Percentiles rank a stretch among this genome's conserved stretches.
These are phyloP conservation scores for Sinocyclocheilus anshuiensis DNA, from an alignment of 2,113 vertebrate genomes.

Conservation along the genomic window DNA sequence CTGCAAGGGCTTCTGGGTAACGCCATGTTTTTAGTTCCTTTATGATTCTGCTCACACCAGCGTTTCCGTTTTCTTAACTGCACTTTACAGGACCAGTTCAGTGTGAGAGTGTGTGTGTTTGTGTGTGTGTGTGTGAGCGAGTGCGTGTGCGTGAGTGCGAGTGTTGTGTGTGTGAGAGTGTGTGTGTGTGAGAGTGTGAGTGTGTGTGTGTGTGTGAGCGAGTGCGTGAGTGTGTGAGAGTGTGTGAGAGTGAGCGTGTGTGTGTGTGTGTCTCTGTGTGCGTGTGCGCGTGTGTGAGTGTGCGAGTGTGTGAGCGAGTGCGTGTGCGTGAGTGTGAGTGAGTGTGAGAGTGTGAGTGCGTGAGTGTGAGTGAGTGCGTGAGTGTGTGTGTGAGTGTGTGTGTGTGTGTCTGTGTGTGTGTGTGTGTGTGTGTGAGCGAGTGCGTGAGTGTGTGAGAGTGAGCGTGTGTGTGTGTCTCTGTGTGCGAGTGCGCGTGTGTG, in stretches of 20 bases:
- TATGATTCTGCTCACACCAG: constrained; percentile 50
- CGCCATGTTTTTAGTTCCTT: neutral
- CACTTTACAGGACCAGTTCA: constrained; percentile 69
- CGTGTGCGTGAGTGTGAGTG: no score
- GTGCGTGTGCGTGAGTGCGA: neutral
- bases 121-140: constrained; percentile 11
- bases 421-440: no score
- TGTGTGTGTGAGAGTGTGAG: no score
- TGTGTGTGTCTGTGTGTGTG: no score
- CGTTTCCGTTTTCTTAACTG: constrained; percentile 66
- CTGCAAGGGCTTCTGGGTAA: constrained; percentile 51
- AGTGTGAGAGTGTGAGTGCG: no score
- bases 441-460: neutral
- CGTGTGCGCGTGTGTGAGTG: neutral
- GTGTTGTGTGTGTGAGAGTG: no score
- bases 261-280: no score
- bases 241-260: no score
- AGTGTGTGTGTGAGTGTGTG: no score
- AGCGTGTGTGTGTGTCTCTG: neutral
- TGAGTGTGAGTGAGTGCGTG: no score
- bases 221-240: no score
- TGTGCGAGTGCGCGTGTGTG: neutral
- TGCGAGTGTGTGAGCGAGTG: neutral
- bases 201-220: no score
- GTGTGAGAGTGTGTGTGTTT: neutral